Percentiles rank a stretch among this genome's conserved stretches.
phyloP scores from a whole-genome alignment of 2,113 vertebrate species.

The Pseudorasbora parva region DNA sequence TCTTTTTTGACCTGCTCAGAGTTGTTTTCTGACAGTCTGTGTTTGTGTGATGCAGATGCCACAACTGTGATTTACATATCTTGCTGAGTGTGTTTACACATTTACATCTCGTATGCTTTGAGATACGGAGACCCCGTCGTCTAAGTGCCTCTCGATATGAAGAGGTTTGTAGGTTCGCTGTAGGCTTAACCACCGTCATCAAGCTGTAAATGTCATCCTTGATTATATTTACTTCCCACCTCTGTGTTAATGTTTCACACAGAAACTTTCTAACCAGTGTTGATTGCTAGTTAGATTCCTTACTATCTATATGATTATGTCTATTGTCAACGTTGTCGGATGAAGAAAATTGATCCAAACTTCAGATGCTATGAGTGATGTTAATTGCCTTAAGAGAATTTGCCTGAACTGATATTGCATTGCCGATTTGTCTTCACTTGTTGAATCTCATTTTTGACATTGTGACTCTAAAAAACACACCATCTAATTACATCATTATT shows the following conservation, averaged over 20 bases:
- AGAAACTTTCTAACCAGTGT: neutral
- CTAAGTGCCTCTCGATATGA: conserved; percentile 14
- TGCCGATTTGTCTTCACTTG: conserved; percentile 34
- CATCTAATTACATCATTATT: conserved; percentile 38
- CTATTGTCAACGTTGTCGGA: neutral
- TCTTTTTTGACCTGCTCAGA: neutral
- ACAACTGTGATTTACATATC: neutral
- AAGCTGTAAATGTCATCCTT: neutral
- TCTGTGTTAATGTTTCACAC: neutral
- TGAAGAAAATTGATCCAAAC: neutral
- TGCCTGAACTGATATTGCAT: conserved; percentile 46
- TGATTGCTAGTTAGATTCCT: conserved; percentile 18
- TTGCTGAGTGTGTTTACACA: conserved; percentile 28
- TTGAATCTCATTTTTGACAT: conserved; percentile 30
- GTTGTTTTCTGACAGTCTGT: neutral
- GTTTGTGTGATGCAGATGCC: conserved; percentile 6
- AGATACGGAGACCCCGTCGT: neutral
- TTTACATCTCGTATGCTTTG: conserved; percentile 4
- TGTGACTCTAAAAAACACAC: conserved; percentile 20
- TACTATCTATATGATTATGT: neutral
- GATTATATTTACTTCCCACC: conserved; percentile 15
- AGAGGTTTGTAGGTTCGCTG: conserved; percentile 20
- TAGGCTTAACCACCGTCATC: conserved; percentile 15
- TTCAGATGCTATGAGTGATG: neutral
- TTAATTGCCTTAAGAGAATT: conserved; percentile 14